Percentiles rank a stretch among this genome's conserved stretches.
Evolutionary conservation across 2,113 vertebrate genomes (phyloP).

Genomic region (Xiphophorus hellerii): DNA sequence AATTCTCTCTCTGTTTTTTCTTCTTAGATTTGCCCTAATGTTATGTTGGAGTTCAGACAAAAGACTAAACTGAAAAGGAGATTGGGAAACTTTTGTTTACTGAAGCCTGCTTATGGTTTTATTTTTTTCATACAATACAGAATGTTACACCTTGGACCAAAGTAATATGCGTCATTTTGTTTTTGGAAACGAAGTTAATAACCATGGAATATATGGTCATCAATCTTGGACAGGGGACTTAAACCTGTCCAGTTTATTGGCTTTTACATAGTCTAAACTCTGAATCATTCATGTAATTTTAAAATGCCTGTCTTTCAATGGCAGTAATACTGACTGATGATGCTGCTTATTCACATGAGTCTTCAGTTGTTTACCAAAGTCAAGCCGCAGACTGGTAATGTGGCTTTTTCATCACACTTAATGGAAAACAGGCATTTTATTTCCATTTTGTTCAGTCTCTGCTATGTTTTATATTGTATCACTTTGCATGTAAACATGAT

Average conservation of each 20-base stretch:
- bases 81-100: too few species aligned
- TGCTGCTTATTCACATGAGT: conserved; percentile 34
- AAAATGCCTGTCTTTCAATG: conserved; percentile 33
- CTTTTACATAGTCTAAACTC: conserved; percentile 25
- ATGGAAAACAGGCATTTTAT: conserved; percentile 32
- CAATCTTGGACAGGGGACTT: conserved; percentile 34
- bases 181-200: too few species aligned
- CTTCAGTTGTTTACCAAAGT: conserved; percentile 4
- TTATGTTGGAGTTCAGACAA: too few species aligned
- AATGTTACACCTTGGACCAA: background rate
- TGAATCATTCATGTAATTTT: conserved; percentile 42
- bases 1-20: too few species aligned
- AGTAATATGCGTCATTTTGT: conserved; percentile 30
- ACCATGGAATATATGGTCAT: too few species aligned
- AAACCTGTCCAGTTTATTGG: conserved; percentile 39
- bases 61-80: too few species aligned
- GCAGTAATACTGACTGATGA: conserved; percentile 54
- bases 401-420: conserved; percentile 15
- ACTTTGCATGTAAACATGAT: background rate
- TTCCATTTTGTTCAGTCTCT: conserved; percentile 25
- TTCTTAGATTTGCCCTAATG: too few species aligned
- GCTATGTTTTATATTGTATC: background rate
- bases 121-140: conserved; percentile 12
- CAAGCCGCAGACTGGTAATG: conserved; percentile 41
- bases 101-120: background rate